phyloP scores from a whole-genome alignment of 2,888 invertebrate genomes.

The Bombylius major region DNA sequence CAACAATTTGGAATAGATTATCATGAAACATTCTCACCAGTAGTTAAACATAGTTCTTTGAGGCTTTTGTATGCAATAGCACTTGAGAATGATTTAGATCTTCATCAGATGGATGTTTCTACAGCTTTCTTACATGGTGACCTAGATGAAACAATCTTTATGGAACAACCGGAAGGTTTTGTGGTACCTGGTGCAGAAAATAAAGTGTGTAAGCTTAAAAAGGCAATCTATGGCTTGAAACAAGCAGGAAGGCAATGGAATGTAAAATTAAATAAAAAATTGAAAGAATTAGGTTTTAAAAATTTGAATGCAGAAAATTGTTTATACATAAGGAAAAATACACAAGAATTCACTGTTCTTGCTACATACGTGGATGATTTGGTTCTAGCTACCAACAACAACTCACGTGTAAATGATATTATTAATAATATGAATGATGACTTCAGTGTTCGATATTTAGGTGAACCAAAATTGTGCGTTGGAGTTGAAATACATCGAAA shows the following conservation, averaged over 20 bases:
- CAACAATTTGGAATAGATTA: not conserved
- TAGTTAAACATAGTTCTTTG: not conserved
- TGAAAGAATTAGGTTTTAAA: no score
- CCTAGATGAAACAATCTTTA: not conserved
- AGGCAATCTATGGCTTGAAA: constrained; percentile 15
- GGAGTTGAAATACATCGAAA: no score
- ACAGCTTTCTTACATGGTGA: not conserved
- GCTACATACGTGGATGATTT: no score
- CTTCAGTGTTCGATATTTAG: no score
- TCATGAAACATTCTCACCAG: not conserved
- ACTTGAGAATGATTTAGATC: not conserved
- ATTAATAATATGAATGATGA: no score
- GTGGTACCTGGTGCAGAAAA: not conserved
- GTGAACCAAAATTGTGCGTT: no score
- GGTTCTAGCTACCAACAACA: no score
- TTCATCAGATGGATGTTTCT: not conserved
- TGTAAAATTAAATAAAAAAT: constrained; percentile 7
- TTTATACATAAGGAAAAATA: no score
- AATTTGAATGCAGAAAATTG: no score
- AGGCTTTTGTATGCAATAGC: not conserved
- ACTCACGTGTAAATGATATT: no score
- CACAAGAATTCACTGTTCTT: no score
- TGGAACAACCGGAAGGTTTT: not conserved
- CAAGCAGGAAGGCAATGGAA: constrained; percentile 17
- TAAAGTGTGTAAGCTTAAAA: constrained; percentile 13